These are phyloP conservation scores for Sinocyclocheilus maitianheensis DNA, from an alignment of 2,113 vertebrate genomes.

Conservation along the genomic window DNA sequence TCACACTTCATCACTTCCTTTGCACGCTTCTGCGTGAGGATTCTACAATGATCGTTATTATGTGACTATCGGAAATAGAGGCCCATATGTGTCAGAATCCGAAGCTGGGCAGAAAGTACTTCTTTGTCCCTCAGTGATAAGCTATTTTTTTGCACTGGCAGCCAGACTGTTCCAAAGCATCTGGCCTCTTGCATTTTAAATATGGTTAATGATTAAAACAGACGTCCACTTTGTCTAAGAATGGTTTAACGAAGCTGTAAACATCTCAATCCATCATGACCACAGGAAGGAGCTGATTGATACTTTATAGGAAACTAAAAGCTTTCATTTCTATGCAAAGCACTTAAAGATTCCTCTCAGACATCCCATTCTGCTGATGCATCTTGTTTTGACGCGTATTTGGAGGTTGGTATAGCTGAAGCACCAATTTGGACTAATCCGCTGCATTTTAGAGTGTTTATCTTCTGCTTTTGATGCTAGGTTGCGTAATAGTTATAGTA, in stretches of 20 bases:
- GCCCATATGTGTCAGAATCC: constrained; percentile 20
- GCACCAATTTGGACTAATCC: constrained; percentile 38
- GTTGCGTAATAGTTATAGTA: constrained; percentile 47
- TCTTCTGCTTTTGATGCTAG: constrained; percentile 43
- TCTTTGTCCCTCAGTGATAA: constrained; percentile 59
- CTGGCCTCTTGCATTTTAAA: constrained; percentile 72
- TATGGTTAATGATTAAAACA: constrained; percentile 49
- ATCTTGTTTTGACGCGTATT: constrained; percentile 31
- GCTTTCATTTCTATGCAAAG: not conserved
- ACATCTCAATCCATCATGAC: constrained; percentile 22
- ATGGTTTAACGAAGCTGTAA: constrained; percentile 18
- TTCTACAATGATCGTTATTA: constrained; percentile 15
- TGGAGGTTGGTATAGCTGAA: not conserved
- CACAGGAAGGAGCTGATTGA: not conserved
- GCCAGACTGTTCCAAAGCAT: constrained; percentile 57
- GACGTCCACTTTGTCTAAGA: constrained; percentile 37
- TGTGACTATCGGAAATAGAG: not conserved
- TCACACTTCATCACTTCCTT: constrained; percentile 16
- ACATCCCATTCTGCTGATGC: not conserved
- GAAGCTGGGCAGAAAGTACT: constrained; percentile 17
- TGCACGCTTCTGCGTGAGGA: not conserved
- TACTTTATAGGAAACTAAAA: constrained; percentile 10
- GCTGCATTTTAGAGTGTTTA: constrained; percentile 36
- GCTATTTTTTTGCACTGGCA: constrained; percentile 65
- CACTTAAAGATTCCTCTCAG: not conserved